Evolutionary conservation across 2,888 invertebrate species (phyloP), one percentile per base, ranked within the genome.

Genomic region (Drosophila lacicola): DNA sequence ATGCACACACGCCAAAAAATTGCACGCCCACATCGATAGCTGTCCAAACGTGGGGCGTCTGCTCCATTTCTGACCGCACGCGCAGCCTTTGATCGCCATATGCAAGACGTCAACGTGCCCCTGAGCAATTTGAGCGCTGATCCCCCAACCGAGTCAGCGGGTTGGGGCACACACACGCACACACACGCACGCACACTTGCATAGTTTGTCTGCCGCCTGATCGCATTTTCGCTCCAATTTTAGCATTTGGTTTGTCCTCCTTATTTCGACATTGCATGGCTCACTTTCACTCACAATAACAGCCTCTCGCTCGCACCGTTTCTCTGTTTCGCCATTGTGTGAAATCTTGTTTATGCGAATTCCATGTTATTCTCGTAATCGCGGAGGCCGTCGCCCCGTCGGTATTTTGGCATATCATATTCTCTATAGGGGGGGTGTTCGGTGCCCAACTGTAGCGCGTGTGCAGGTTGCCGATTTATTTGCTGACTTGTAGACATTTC

Each of bases 391-490:
- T 81, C 81, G 86, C 83, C 81, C 80, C 80, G 64, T 21, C 50
- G 41, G 61, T 39, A 68, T 77, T 82, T 29, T 66, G 68, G 70
- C 77, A 68, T 81, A 86, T 82, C 83, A 66, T 66, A 70, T 81
- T 81, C 61, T 70, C 51, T 3, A 8, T 17, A 25, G 21, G 25
- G 2, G 37, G 36, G 41, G 34, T 51, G 37, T 17, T 8, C 6
- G 50, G 37, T 10, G 21, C 33, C 14, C 72, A 68, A 72, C 58
- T 76, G 68, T 65, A 67, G 87, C 87, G 89, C 84, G 89, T 83
- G 89, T 88, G 72, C 87, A 84, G 84, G 73, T 88, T 84, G 72
- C 68, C 70, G 80, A 74, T 75, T 78, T 88, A 85, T 78, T 73
- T 71, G 86, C 86, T 85, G 88, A 83, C 65, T 73, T 70, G 63